A percentile compares a stretch with the other conserved stretches of the same genome.
phyloP scores from a whole-genome alignment of 1,140 invertebrate genomes.

The Sitophilus oryzae region DNA sequence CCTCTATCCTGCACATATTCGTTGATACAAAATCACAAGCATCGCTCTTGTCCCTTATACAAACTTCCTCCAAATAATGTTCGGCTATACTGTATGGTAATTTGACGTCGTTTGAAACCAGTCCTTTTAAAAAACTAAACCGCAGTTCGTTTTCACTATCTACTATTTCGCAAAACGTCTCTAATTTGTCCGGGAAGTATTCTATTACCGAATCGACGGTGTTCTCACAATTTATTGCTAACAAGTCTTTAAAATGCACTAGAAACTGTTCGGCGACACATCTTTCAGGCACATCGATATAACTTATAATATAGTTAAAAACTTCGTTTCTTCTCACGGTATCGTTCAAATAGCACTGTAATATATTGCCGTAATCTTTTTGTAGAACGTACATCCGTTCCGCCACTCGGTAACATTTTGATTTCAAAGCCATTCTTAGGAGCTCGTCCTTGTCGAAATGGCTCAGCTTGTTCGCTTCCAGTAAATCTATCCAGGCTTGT shows the following conservation, averaged over 20 bases:
- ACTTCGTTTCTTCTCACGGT: conserved; percentile 59
- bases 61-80: conserved; percentile 63
- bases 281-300: conserved; percentile 52
- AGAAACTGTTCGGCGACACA: conserved; percentile 47
- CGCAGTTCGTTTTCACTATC: conserved; percentile 46
- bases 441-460: conserved; percentile 49
- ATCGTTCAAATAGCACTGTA: conserved; percentile 49
- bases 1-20: conserved; percentile 39
- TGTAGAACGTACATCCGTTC: conserved; percentile 47
- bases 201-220: conserved; percentile 52
- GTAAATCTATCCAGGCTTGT: conserved; percentile 72
- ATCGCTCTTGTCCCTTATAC: conserved; percentile 47
- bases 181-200: conserved; percentile 47
- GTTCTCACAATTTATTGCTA: conserved; percentile 45
- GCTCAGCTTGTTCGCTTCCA: conserved; percentile 60
- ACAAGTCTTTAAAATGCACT: conserved; percentile 40
- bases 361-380: conserved; percentile 45
- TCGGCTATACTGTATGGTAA: conserved; percentile 53
- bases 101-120: conserved; percentile 52
- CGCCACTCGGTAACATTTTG: conserved; percentile 46
- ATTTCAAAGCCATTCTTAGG: conserved; percentile 42
- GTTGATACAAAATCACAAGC: conserved; percentile 37
- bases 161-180: conserved; percentile 48
- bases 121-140: conserved; percentile 57
- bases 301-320: conserved; percentile 68